phyloP scores from a whole-genome alignment of 1,140 invertebrate genomes.

The Anadara kagoshimensis region DNA sequence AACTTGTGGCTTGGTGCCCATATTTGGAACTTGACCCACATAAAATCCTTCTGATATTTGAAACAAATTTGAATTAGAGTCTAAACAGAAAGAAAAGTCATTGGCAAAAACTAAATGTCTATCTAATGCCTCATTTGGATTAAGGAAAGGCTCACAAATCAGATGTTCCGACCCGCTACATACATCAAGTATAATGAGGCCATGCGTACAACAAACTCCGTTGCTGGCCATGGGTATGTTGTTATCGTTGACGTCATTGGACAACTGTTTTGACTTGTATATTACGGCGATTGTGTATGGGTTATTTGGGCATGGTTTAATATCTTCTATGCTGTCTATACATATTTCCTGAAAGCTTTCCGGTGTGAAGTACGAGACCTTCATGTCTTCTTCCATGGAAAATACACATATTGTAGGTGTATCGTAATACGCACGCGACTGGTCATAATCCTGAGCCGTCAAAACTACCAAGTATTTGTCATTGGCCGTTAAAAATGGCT shows the following conservation, averaged over 20 bases:
- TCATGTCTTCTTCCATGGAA: constrained; percentile 53
- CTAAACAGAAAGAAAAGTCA: constrained; percentile 62
- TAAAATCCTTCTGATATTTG: constrained; percentile 53
- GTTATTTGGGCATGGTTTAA: constrained; percentile 52
- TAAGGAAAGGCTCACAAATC: constrained; percentile 61
- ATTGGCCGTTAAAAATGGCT: constrained; percentile 64
- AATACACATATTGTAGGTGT: constrained; percentile 62
- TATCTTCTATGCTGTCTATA: constrained; percentile 56
- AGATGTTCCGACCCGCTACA: constrained; percentile 54
- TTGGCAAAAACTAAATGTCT: constrained; percentile 53
- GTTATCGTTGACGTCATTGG: constrained; percentile 28
- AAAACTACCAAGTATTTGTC: constrained; percentile 65
- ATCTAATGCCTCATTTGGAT: constrained; percentile 36
- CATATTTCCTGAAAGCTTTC: constrained; percentile 56
- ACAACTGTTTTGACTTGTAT: constrained; percentile 42
- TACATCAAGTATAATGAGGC: constrained; percentile 62
- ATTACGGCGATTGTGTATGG: constrained; percentile 58
- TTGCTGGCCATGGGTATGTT: constrained; percentile 9
- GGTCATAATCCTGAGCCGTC: constrained; percentile 58
- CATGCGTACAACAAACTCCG: constrained; percentile 26
- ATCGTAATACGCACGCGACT: constrained; percentile 42
- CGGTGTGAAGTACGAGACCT: constrained; percentile 55
- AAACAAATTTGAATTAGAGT: constrained; percentile 60
- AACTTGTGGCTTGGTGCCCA: constrained; percentile 34
- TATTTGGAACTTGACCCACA: constrained; percentile 40